Evolutionary conservation across 2,888 invertebrate genomes (phyloP).

Genomic region (Drosophila neonasuta): DNA sequence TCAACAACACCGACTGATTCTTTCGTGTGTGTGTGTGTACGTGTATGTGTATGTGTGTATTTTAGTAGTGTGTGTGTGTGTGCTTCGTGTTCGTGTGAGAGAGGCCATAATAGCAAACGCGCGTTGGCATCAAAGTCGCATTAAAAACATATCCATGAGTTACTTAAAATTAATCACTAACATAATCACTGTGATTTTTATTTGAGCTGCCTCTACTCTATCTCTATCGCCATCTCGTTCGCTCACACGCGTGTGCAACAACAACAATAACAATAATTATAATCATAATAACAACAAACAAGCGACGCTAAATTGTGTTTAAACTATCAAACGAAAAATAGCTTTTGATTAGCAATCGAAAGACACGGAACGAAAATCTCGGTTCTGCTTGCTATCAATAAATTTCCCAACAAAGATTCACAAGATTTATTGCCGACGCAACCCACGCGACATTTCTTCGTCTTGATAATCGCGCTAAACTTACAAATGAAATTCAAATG

Average conservation of each 20-base stretch:
- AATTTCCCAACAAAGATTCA: slow-evolving; percentile 38
- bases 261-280: slow-evolving; percentile 35
- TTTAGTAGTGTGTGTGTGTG: slow-evolving; percentile 21
- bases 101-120: slow-evolving; percentile 45
- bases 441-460: slow-evolving; percentile 64
- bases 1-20: slow-evolving; percentile 6
- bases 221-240: slow-evolving; percentile 12
- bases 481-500: slow-evolving; percentile 52
- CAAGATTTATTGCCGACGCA: slow-evolving; percentile 62
- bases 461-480: slow-evolving; percentile 42
- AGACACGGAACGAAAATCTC: slow-evolving; percentile 29
- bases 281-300: slow-evolving; percentile 20
- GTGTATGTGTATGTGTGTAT: slow-evolving; percentile 24
- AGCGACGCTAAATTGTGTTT: slow-evolving; percentile 47
- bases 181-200: slow-evolving; percentile 77
- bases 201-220: slow-evolving; percentile 51
- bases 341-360: slow-evolving; percentile 54
- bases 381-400: slow-evolving; percentile 30
- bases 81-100: slow-evolving; percentile 18
- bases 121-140: slow-evolving; percentile 68
- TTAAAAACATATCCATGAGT: slow-evolving; percentile 78
- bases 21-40: slow-evolving; percentile 12
- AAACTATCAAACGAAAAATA: slow-evolving; percentile 61
- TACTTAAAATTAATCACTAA: slow-evolving; percentile 78
- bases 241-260: slow-evolving; percentile 63